Base-by-base conservation (phyloP, 2,797 vertebrate species). In the Alectoris magna region DNA sequence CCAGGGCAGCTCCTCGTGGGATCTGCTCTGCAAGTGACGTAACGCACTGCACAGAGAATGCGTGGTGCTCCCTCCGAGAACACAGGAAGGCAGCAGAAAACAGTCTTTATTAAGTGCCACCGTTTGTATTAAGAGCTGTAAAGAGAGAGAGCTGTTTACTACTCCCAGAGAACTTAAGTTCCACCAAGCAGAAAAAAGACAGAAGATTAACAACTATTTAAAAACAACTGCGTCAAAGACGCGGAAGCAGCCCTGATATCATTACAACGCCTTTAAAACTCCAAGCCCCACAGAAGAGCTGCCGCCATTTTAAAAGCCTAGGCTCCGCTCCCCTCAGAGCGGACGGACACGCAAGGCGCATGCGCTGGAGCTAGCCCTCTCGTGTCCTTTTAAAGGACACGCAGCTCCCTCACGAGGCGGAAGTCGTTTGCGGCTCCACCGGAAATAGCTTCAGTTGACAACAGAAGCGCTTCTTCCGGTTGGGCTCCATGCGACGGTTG, bases 351-450 rank as follows among this genome's bases (percentile, higher is more conserved):
- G 2, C 29, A 29, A 1, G 0, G 31, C 92, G 66, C 94, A 58
- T 27, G 87, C 76, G 62, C 55, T 0, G 0, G 0, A 0, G 2
- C 1, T 5, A 1, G 3, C 7, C 4, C 59, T 29, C 31, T 22
- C 41, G 39, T 83, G 94, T 83, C 95, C 95, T 92, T 84, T 69
- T 2, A 92, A 66, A 95, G 93, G 93, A 81, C 93, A 85, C 27
- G 55, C 72, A 0, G 39, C 36, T 38, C 1, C 5, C 5, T 4
- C 4, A 7, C 0, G 4, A 1, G 36, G 18, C 58, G 85, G 93
- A 85, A 92, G 75, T 26, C 6, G 0, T 0, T 0, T 0, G 0
- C 3, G 1, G 6, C 1, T 0, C 0, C 0, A 0, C 23, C 43
- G 75, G 91, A 91, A 90, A 48, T 5, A 4, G 66, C 85, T 7